Evolutionary conservation across 2,113 vertebrate species (phyloP), one percentile per base, ranked within the genome.

Genomic region (Lepidothrix coronata): DNA sequence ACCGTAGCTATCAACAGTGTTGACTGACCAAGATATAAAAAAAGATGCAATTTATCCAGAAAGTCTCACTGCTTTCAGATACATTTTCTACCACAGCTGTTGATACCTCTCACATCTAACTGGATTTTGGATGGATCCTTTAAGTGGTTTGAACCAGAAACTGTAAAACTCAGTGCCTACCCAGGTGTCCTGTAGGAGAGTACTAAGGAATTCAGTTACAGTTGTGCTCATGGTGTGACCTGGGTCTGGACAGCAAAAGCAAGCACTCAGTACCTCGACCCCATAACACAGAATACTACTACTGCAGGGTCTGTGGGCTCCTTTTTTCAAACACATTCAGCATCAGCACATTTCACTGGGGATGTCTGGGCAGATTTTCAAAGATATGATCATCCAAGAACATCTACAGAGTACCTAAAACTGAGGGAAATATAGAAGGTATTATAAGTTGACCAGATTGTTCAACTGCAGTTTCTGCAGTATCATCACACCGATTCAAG

Each of bases 51-150:
- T 57, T 88, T 74, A 63, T 72, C 28, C 44, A 89, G 55, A 55
- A 93, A 74, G 43, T 46, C 27, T 71, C 59, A 57, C 13, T 52
- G 49, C 23, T 91, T 84, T 92, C 70, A 85, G 58, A 16, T 35
- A 37, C 1, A 2, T 23, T 31, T 63, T 71, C 24, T 13, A 19
- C 35, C 10, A 18, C 0, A 33, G 44, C 30, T 67, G 23, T 23
- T 84, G 61, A 74, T 49, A 75, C 28, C 9, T 55, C 51, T 43
- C 39, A 66, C 25, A 70, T 30, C 41, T 52, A 52, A 55, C 33
- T 55, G 18, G 43, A 44, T 23, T 65, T 58, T 35, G 52, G 39
- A 78, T 41, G 66, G n/a, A 46, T 54, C 43, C 27, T 75, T 74
- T 30, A 57, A 66, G 3, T 82, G 65, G 12, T 27, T 82, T 52